A percentile compares a stretch with the other conserved stretches of the same genome.
Evolutionary conservation across 92 coral and sea anemone genomes (phyloP).

Genomic region (Epizoanthus scotinus): DNA sequence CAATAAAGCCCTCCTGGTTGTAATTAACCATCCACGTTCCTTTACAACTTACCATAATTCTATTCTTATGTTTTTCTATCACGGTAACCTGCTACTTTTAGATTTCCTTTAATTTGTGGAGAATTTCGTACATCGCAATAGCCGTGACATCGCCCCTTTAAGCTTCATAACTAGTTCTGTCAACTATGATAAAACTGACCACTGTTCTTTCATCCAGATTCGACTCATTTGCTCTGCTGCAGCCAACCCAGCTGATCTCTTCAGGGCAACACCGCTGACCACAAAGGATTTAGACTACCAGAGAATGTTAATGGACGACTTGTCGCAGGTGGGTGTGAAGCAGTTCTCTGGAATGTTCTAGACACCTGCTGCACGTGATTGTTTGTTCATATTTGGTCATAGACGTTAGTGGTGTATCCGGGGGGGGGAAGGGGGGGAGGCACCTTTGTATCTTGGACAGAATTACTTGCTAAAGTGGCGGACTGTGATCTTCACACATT

Average conservation of each 20-base stretch:
- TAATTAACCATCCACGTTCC: too few relatives aligned
- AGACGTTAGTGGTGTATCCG: not conserved
- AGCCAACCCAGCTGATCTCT: conserved; percentile 74
- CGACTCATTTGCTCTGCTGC: conserved; percentile 94
- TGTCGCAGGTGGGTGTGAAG: conserved; percentile 65
- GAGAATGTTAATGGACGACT: conserved; percentile 87
- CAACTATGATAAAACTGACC: not conserved
- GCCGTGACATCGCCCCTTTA: too few relatives aligned
- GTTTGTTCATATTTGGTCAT: not conserved
- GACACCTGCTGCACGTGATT: not conserved
- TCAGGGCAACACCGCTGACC: conserved; percentile 84
- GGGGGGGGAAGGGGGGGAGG: too few relatives aligned
- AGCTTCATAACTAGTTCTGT: not conserved
- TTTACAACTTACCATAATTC: too few relatives aligned
- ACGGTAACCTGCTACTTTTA: too few relatives aligned
- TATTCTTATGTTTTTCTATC: too few relatives aligned
- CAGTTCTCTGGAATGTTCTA: not conserved
- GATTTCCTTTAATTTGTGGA: too few relatives aligned
- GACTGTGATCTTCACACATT: too few relatives aligned
- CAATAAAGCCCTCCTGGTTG: too few relatives aligned
- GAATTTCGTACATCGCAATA: too few relatives aligned
- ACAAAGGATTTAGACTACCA: conserved; percentile 76
- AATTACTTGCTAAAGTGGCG: too few relatives aligned
- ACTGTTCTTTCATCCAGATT: conserved; percentile 48
- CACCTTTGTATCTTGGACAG: too few relatives aligned